Conservation (phyloP, 2,113 vertebrate species). For the Chamaetylas fuelleborni region DNA sequence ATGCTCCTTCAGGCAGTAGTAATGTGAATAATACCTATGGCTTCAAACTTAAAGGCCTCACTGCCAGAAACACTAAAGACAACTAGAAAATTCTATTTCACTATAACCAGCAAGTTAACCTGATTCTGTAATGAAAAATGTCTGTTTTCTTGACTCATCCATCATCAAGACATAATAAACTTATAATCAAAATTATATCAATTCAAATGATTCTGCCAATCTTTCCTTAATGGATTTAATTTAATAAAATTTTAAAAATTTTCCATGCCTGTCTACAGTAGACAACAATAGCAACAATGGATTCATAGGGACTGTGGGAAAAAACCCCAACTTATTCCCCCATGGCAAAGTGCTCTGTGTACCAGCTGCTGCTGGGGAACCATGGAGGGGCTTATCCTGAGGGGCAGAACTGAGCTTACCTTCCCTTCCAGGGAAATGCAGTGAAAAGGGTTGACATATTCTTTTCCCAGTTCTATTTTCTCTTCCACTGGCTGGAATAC, state of each 20-base stretch:
- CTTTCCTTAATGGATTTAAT: slow-evolving; percentile 40
- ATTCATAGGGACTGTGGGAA: not conserved
- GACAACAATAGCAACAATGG: not conserved
- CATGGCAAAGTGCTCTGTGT: not conserved
- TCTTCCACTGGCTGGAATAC: not conserved
- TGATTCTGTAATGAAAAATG: slow-evolving; percentile 40
- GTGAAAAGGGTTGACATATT: not conserved
- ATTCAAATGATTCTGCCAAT: slow-evolving; percentile 46
- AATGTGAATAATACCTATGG: not conserved
- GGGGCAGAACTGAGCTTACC: not conserved
- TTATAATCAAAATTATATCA: slow-evolving; percentile 63
- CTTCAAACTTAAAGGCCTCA: slow-evolving; percentile 18
- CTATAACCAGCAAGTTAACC: slow-evolving; percentile 31
- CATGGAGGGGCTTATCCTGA: not conserved
- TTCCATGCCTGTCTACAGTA: not conserved
- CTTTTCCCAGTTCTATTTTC: not conserved
- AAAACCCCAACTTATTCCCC: not conserved
- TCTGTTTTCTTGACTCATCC: slow-evolving; percentile 55
- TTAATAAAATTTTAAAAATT: not conserved
- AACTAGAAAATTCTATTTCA: slow-evolving; percentile 54
- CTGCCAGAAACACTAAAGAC: slow-evolving; percentile 13
- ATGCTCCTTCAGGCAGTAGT: not conserved
- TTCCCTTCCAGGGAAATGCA: not conserved
- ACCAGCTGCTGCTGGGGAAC: not conserved
- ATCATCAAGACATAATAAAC: slow-evolving; percentile 60